Evolutionary conservation across 1,140 invertebrate genomes (phyloP), one percentile per base, ranked within the genome.

Genomic region (Lepidurus apus): DNA sequence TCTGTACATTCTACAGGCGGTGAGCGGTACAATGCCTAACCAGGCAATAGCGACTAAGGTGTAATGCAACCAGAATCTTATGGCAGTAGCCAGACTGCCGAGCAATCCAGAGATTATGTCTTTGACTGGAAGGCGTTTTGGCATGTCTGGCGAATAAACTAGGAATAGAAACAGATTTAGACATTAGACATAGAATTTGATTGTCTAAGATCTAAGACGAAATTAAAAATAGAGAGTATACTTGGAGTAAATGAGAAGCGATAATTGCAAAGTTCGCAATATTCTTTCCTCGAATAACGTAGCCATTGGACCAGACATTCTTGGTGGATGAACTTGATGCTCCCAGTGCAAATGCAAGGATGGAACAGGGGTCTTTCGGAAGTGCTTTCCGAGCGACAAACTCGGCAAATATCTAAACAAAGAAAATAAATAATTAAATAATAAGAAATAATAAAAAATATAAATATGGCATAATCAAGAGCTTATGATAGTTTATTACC

Each of bases 81-180:
- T 91, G 10, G 95, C 97, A 73, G 94, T 94, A 3, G 92, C 91
- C 9, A 98, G 90, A 80, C 95, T 98, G 6, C 91, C 90, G 74
- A 98, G 88, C 24, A 99, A 86, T 1, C 97, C 97, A 78, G 91
- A 92, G 0, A 96, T 88, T 1, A 98, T 94, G 85, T 97, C 96
- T 81, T 90, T 89, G 34, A 99, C 87, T 0, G 98, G 98, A 80
- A 99, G 86, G 79, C 97, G 88, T 74, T 97, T 91, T 10, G 98
- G 98, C 98, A 99, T 99, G 84, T 99, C 97, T 34, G 97, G 95
- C 10, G 96, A 96, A 87, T 99, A 99, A 81, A 99, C 89, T 90
- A 82, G 42, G 84, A 83, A 77, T 3, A 80, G 80, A 80, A 75
- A 78, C 75, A 78, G 43, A n/a, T 65, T 43, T 5, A 76, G 42